Percentiles rank a stretch among this genome's conserved stretches.
Evolutionary conservation across 2,888 invertebrate species (phyloP).

Genomic region (Lithophane ornitopus): DNA sequence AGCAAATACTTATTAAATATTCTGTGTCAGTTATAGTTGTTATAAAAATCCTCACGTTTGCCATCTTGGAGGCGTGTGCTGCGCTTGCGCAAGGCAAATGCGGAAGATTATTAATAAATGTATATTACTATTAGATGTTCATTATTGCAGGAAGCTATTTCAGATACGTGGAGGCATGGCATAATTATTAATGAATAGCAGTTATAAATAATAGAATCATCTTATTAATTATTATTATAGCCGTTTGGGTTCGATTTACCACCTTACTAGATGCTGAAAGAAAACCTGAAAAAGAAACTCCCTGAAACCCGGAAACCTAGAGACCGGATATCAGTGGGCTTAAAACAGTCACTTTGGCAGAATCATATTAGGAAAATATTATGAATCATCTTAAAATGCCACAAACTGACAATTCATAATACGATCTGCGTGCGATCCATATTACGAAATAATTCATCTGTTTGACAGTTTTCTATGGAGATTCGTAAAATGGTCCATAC

Average conservation of each 20-base stretch:
- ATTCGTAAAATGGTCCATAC: no score
- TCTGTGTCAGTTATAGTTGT: constrained; percentile 25
- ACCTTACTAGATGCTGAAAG: not conserved
- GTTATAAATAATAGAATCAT: not conserved
- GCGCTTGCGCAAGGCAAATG: constrained; percentile 35
- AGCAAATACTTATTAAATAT: constrained; percentile 43
- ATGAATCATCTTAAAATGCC: no score
- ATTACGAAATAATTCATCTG: no score
- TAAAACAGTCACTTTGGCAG: no score
- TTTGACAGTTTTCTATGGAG: no score
- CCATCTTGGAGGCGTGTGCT: constrained; percentile 23
- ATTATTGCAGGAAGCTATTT: constrained; percentile 15
- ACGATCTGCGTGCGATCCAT: no score
- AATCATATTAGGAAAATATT: no score
- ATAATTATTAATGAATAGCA: not conserved
- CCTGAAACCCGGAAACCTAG: no score
- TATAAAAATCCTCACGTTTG: constrained; percentile 27
- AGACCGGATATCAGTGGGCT: no score
- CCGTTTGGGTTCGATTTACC: not conserved
- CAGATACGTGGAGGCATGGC: not conserved
- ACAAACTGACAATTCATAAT: no score
- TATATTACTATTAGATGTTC: constrained; percentile 4
- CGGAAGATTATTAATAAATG: constrained; percentile 17
- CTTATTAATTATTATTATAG: not conserved
- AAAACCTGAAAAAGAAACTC: not conserved